Conservation (phyloP, 1,140 invertebrate genomes). For the Diploscapter pachys region DNA sequence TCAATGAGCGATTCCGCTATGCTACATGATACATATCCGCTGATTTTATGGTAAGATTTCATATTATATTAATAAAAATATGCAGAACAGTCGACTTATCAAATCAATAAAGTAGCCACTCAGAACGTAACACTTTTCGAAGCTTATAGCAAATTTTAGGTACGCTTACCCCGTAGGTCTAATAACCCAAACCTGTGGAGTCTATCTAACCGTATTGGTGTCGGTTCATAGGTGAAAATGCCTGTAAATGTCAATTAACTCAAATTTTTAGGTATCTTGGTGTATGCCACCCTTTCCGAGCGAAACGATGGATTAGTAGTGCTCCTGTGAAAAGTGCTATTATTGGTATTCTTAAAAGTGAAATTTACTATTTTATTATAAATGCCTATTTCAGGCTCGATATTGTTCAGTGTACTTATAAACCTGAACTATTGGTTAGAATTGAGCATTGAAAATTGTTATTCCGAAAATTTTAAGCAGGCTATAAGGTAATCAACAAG, state of each 20-base stretch:
- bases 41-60: conserved; percentile 43
- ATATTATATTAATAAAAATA: background rate
- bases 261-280: conserved; percentile 27
- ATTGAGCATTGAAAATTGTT: conserved; percentile 46
- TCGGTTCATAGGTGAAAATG: conserved; percentile 51
- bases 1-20: conserved; percentile 52
- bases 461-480: conserved; percentile 41
- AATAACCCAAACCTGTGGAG: conserved; percentile 54
- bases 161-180: conserved; percentile 54
- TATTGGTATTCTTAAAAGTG: conserved; percentile 20
- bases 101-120: too few relatives aligned
- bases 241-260: background rate
- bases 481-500: conserved; percentile 7
- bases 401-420: conserved; percentile 48
- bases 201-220: conserved; percentile 56
- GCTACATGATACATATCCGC: conserved; percentile 51
- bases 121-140: too few relatives aligned
- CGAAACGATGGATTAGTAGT: conserved; percentile 55
- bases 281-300: conserved; percentile 53
- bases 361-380: background rate
- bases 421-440: conserved; percentile 56
- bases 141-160: conserved; percentile 24
- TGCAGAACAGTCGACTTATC: conserved; percentile 23
- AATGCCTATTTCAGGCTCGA: conserved; percentile 33
- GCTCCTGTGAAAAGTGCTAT: conserved; percentile 52